Evolutionary conservation across 2,888 invertebrate genomes (phyloP), one percentile per base, ranked within the genome.

Genomic region (Leucoma salicis): DNA sequence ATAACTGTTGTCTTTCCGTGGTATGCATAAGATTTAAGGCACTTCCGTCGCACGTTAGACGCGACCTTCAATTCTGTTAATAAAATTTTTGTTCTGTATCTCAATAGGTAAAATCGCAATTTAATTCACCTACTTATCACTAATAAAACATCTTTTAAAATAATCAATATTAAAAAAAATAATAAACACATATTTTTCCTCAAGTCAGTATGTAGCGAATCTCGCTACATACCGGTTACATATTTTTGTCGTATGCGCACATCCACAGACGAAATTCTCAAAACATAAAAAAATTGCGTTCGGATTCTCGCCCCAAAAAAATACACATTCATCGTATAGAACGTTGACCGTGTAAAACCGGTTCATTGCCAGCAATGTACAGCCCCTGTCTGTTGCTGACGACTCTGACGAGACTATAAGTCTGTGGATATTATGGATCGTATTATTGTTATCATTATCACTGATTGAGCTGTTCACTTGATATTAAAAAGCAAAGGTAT

Each of bases 381-480:
- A 44, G 49, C 44, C 45, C 37, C 38, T 37, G 43, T 51, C 42
- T 53, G 59, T 51, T 56, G 28, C 48, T 31, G 52, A 46, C 55
- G 51, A 49, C 43, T 62, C 57, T 53, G 39, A 39, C 46, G 4
- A 13, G 13, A n/a, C n/a, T n/a, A n/a, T n/a, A n/a, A n/a, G n/a
- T n/a, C n/a, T n/a, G n/a, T n/a, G n/a, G n/a, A n/a, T n/a, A n/a
- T n/a, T n/a, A n/a, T n/a, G n/a, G n/a, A n/a, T n/a, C n/a, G n/a
- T n/a, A n/a, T n/a, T 72, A 70, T 63, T 64, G 51, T 71, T 74
- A 71, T 75, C 71, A 65, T 76, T 79, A 84, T 82, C 82, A 77
- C 67, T 63, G 70, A 77, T 77, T 73, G 77, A 77, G 77, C 71
- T 78, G 74, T 76, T 70, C 79, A 83, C 78, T 76, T 78, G 75